phyloP scores from a whole-genome alignment of 2,797 vertebrate genomes.

The Chaunax sp. region DNA sequence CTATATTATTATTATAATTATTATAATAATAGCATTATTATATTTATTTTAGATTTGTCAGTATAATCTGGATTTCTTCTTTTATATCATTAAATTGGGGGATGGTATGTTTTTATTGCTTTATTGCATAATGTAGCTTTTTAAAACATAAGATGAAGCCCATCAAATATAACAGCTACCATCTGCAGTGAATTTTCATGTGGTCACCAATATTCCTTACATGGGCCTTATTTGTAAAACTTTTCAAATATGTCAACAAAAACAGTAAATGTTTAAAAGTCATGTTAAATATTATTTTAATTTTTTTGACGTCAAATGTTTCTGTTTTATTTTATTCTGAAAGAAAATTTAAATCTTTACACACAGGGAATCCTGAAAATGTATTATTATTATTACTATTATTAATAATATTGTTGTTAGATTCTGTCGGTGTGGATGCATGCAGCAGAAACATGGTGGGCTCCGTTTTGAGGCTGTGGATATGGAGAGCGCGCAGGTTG shows the following conservation, averaged over 20 bases:
- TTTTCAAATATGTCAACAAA: neutral
- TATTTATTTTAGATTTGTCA: too few species aligned
- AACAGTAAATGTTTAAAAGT: neutral
- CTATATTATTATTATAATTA: too few species aligned
- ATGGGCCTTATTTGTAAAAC: too few species aligned
- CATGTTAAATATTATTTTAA: too few species aligned
- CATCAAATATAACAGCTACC: too few species aligned
- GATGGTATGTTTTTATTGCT: neutral
- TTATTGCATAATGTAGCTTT: too few species aligned
- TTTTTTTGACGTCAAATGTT: neutral
- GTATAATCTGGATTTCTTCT: too few species aligned
- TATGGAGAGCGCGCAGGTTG: conserved; percentile 18
- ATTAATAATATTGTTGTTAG: neutral
- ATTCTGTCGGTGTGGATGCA: neutral
- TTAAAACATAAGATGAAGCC: neutral
- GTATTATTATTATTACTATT: neutral
- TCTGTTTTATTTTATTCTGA: conserved; percentile 1
- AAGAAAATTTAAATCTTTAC: neutral
- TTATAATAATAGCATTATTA: too few species aligned
- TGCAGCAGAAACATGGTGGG: neutral
- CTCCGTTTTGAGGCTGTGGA: conserved; percentile 25
- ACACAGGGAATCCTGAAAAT: neutral
- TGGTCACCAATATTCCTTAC: neutral
- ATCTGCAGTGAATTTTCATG: too few species aligned
- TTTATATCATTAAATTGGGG: too few species aligned